phyloP scores from a whole-genome alignment of 2,113 vertebrate genomes.

The Pygoscelis antarcticus region DNA sequence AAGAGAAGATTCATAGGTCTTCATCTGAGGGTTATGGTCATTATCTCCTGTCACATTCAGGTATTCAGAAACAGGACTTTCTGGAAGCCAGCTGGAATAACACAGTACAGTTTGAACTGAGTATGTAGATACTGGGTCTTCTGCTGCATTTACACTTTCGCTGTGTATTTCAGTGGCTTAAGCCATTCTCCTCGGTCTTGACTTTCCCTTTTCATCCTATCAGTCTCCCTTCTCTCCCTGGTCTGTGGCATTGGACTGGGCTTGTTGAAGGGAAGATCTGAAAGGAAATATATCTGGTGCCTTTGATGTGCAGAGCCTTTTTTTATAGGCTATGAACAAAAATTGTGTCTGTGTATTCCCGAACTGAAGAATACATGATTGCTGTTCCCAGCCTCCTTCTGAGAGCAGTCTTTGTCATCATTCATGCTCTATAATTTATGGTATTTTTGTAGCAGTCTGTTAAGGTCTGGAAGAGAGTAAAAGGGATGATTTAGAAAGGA shows the following conservation, averaged over 20 bases:
- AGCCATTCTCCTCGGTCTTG: neutral
- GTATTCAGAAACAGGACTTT: neutral
- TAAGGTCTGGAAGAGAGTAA: conserved; percentile 5
- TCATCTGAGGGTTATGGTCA: neutral
- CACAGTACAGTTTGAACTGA: neutral
- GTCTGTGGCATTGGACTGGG: neutral
- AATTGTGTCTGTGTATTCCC: conserved; percentile 42
- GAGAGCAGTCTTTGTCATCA: conserved; percentile 49
- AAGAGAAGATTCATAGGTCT: neutral
- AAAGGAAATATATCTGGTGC: neutral
- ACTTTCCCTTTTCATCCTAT: neutral
- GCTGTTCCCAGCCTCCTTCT: neutral
- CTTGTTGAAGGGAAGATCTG: neutral
- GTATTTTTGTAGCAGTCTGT: conserved; percentile 48
- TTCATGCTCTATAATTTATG: conserved; percentile 64
- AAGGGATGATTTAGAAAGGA: neutral
- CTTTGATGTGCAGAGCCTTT: neutral
- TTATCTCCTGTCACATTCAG: neutral
- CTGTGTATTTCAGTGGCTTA: neutral
- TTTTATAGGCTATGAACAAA: neutral
- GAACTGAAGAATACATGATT: conserved; percentile 5
- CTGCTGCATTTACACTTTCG: neutral
- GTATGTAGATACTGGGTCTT: neutral
- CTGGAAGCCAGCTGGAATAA: neutral
- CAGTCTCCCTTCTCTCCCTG: neutral